phyloP scores from a whole-genome alignment of 2,888 invertebrate species.

The Cotesia congregata region DNA sequence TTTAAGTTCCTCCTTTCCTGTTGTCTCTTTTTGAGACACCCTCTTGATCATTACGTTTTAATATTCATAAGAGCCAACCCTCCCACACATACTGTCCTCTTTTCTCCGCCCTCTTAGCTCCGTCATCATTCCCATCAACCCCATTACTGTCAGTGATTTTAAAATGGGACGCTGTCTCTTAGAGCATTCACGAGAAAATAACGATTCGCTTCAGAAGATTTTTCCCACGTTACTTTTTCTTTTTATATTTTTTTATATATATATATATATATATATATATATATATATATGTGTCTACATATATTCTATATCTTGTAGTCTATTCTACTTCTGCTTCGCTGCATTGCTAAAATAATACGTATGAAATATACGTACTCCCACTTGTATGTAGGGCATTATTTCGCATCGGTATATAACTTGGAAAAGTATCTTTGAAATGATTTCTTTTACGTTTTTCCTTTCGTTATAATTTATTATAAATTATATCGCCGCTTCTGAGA shows the following conservation, averaged over 20 bases:
- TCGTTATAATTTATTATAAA: not conserved
- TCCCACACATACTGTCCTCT: not conserved
- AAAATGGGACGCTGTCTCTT: conserved; percentile 19
- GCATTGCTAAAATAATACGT: not conserved
- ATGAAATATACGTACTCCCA: not conserved
- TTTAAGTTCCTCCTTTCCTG: not conserved
- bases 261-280: too few species aligned
- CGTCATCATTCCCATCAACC: conserved; percentile 6
- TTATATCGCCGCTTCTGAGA: not conserved
- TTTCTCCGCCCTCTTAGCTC: conserved; percentile 22
- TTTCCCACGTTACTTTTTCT: not conserved
- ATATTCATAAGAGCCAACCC: conserved; percentile 48
- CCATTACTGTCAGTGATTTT: conserved; percentile 25
- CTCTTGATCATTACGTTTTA: conserved; percentile 42
- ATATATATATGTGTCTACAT: not conserved
- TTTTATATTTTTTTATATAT: not conserved
- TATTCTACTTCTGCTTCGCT: not conserved
- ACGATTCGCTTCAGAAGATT: conserved; percentile 15
- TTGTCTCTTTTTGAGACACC: conserved; percentile 15
- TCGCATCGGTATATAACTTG: not conserved
- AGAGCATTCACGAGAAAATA: conserved; percentile 31
- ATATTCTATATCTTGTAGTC: not conserved
- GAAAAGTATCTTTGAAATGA: not conserved
- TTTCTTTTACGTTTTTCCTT: not conserved
- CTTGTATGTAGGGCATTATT: not conserved